Percentiles rank a stretch among this genome's conserved stretches.
phyloP scores from a whole-genome alignment of 2,888 invertebrate genomes.

The Epirrhoe alternata region DNA sequence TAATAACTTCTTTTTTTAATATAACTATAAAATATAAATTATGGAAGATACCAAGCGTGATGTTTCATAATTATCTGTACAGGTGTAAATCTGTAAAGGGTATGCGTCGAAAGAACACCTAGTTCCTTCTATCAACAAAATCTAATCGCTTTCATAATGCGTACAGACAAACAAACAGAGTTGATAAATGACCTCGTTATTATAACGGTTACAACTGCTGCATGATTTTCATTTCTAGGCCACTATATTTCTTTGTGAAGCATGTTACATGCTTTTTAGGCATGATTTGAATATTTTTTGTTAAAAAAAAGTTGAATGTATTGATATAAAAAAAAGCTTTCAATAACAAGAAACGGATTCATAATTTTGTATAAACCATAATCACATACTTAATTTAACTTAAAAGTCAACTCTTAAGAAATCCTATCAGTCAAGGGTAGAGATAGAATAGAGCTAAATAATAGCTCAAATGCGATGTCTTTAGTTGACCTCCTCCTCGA shows the following conservation, averaged over 20 bases:
- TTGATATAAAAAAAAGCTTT: slow-evolving; percentile 27
- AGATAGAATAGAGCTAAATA: slow-evolving; percentile 51
- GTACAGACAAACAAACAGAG: slow-evolving; percentile 75
- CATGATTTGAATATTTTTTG: slow-evolving; percentile 64
- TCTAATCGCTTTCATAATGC: slow-evolving; percentile 61
- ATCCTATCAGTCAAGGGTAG: slow-evolving; percentile 60
- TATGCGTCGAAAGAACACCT: not conserved
- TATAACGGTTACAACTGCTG: slow-evolving; percentile 79
- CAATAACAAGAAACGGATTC: slow-evolving; percentile 33
- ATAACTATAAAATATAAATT: no score
- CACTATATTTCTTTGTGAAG: slow-evolving; percentile 73
- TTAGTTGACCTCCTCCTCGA: slow-evolving; percentile 56
- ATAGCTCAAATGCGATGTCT: slow-evolving; percentile 46
- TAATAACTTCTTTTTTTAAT: no score
- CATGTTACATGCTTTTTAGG: slow-evolving; percentile 73
- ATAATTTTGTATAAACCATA: slow-evolving; percentile 55
- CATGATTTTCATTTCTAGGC: slow-evolving; percentile 82
- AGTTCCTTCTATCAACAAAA: slow-evolving; percentile 14
- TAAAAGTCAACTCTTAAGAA: slow-evolving; percentile 53
- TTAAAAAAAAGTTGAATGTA: slow-evolving; percentile 33
- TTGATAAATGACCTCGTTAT: slow-evolving; percentile 83
- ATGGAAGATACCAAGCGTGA: no score
- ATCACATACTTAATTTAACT: slow-evolving; percentile 57
- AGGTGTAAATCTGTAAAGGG: no score
- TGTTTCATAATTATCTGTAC: no score